Evolutionary conservation across 1,140 invertebrate species (phyloP), one percentile per base, ranked within the genome.

Genomic region (Drosophila kikkawai): DNA sequence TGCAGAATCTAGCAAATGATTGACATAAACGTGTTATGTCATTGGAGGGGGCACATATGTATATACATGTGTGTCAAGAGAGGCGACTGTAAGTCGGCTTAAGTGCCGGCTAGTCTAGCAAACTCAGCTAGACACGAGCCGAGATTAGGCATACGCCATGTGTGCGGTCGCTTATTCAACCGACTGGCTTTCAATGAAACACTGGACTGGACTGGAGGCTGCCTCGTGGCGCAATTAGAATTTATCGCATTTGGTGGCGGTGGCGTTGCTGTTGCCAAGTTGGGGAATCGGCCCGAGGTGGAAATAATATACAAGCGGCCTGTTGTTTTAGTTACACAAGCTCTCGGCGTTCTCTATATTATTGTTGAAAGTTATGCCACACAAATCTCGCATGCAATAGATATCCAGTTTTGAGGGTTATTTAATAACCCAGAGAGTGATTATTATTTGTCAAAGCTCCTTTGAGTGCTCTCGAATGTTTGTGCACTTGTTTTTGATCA

Each of bases 211-310:
- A 76, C 64, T 53, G 58, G 64, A 55, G 59, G 44, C 64, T 79
- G 81, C 66, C 81, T 79, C 70, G 81, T 80, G 81, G 63, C 63
- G 73, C 67, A 84, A 84, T 84, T 84, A 84, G 81, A 84, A 84
- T 84, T 84, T 84, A 84, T 84, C 81, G 81, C 73, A 60, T 81
- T 80, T 77, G 75, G 47, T 64, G 73, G 60, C 57, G 75, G 47
- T 64, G 73, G 60, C 57, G 66, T 19, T 74, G 34, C 36, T 39
- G 69, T 77, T 82, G 80, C 80, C 70, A 79, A 75, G 80, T 55
- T 60, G 32, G 37, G 39, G 19, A 26, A 22, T 34, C 34, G 17
- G 15, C 50, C 39, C 51, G 37, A 57, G 42, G 29, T 58, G 64
- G 29, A 59, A 51, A 42, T 26, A 70, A 68, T 68, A 50, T 58